Base-by-base conservation (phyloP, 2,797 vertebrate genomes). In the Molossus alvarezi region DNA sequence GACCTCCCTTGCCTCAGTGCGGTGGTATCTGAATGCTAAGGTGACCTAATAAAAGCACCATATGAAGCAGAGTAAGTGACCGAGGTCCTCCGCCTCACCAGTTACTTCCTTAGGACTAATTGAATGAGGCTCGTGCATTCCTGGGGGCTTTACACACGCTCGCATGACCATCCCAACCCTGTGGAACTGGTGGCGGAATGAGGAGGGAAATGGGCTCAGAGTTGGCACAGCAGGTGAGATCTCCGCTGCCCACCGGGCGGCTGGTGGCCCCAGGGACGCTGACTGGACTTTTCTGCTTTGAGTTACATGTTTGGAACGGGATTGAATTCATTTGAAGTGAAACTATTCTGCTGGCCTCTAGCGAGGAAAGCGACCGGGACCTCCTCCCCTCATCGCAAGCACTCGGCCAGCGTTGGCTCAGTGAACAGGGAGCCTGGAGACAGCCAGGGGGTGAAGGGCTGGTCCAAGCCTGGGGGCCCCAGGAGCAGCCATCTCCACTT, bases 401-500 rank as follows among this genome's bases (percentile, higher is more conserved):
- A 29, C 58, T 27, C 41, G 37, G 0, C 64, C 55, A 89, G 29
- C 45, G 45, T 3, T 4, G 84, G 48, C 58, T 57, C 45, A n/a
- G n/a, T 65, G 48, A 58, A 81, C 18, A 60, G 45, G 13, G 64
- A 71, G 7, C n/a, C 27, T 73, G 12, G 79, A 92, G 84, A 76
- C 45, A 65, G 88, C 14, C 62, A 41, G 80, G 67, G 71, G 62
- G 29, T 18, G 55, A 95, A 27, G 48, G 76, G 65, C 48, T 88
- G 65, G 17, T 29, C 57, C 48, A 41, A 6, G 25, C 20, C 72
- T 27, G 37, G 72, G 62, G 77, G 53, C 25, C 75, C 95, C 90
- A 62, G 11, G 41, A 72, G 48, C 79, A 83, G 53, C 89, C 37
- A 91, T 58, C 71, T 65, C 94, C 21, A 64, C 91, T 95, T 88